Conservation (phyloP, 37 sponge, comb jelly and placozoan genomes). For the Dysidea cf. avara region DNA sequence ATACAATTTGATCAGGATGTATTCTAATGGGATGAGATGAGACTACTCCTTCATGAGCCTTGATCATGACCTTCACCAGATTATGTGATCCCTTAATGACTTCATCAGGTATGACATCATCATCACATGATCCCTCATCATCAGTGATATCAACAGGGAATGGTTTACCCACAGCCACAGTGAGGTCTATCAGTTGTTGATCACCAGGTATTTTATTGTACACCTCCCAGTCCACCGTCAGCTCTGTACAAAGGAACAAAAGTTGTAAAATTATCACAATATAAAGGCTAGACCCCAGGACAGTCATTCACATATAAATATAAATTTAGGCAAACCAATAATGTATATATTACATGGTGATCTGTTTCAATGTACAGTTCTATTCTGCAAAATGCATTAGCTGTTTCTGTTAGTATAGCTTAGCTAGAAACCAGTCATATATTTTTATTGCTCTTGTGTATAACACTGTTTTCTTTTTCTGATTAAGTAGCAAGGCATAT, state of each 20-base stretch:
- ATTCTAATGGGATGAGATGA: conserved; percentile 38
- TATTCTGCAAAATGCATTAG: too few species aligned
- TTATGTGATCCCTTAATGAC: background rate
- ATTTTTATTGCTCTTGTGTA: too few species aligned
- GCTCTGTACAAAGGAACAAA: conserved; percentile 6
- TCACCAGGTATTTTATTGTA: conserved; percentile 50
- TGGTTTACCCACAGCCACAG: conserved; percentile 44
- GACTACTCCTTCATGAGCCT: conserved; percentile 52
- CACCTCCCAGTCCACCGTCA: conserved; percentile 60
- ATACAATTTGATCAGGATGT: conserved; percentile 45
- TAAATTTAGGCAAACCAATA: background rate
- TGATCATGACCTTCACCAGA: conserved; percentile 24
- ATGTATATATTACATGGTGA: too few species aligned
- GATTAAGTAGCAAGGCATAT: too few species aligned
- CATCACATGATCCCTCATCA: background rate
- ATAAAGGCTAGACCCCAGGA: background rate
- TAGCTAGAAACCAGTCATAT: too few species aligned
- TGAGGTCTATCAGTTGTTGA: conserved; percentile 52
- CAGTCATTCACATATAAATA: background rate
- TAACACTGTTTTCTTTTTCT: too few species aligned
- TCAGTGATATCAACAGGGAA: conserved; percentile 39
- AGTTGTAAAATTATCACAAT: background rate
- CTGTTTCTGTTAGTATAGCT: too few species aligned
- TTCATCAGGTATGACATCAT: background rate
- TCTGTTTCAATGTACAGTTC: too few species aligned